Conservation (phyloP, 2,113 vertebrate species). For the Ovis canadensis region DNA sequence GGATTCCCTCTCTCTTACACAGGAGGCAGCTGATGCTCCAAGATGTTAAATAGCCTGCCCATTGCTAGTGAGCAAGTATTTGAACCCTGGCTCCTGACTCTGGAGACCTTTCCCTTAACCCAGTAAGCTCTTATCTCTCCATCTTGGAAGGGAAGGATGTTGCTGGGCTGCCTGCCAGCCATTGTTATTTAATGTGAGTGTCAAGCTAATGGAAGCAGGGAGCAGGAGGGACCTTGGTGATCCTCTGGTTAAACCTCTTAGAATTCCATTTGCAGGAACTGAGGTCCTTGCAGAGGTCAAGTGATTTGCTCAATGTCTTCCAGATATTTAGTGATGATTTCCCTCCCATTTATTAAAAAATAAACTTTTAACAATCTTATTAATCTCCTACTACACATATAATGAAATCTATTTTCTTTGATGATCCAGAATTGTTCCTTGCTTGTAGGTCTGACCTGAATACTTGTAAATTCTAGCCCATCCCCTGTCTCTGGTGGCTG, state of each 20-base stretch:
- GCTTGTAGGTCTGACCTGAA: not conserved
- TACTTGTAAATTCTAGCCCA: not conserved
- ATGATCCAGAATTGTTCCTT: not conserved
- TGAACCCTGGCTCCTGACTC: not conserved
- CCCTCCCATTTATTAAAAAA: constrained; percentile 1
- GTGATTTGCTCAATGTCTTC: not conserved
- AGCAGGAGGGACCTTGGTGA: not conserved
- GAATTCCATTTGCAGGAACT: not conserved
- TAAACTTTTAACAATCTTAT: not conserved
- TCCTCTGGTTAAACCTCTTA: not conserved
- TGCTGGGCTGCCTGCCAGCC: not conserved
- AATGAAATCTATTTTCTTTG: not conserved
- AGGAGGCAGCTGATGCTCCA: not conserved
- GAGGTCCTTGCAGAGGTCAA: not conserved
- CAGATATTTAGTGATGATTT: constrained; percentile 11
- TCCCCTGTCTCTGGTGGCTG: not conserved
- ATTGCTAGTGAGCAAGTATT: not conserved
- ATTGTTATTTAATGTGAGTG: not conserved
- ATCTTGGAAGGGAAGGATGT: not conserved
- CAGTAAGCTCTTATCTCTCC: not conserved
- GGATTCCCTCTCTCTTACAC: not conserved
- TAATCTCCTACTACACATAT: not conserved
- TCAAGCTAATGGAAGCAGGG: not conserved
- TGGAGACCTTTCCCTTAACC: not conserved
- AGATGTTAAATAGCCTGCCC: not conserved